A percentile compares a stretch with the other conserved stretches of the same genome.
Evolutionary conservation across 2,113 vertebrate genomes (phyloP).

Genomic region (Entomyzon cyanotis): DNA sequence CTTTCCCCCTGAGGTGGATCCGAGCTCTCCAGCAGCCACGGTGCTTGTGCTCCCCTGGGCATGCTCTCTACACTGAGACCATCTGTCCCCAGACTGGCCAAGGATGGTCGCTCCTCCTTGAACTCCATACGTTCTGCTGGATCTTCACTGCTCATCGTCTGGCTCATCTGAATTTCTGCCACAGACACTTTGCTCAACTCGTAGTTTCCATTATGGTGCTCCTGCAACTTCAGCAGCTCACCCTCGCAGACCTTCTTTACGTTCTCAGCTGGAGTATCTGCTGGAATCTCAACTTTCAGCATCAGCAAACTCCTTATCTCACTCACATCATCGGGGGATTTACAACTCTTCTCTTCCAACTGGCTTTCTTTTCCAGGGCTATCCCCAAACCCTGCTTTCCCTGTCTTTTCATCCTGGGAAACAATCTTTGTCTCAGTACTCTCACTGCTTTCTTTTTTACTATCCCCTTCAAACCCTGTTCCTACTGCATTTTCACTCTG

Average conservation of each 20-base stretch:
- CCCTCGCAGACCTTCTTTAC: background rate
- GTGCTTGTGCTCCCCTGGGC: background rate
- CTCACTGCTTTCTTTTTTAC: background rate
- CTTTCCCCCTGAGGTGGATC: background rate
- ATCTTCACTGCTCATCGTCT: background rate
- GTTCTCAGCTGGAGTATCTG: background rate
- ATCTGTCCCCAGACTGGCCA: background rate
- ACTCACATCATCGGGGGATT: conserved; percentile 46
- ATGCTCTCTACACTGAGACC: background rate
- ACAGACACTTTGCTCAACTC: background rate
- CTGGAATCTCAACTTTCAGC: conserved; percentile 38
- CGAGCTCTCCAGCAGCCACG: background rate
- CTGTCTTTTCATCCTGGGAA: background rate
- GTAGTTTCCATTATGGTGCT: background rate
- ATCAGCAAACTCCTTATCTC: conserved; percentile 71
- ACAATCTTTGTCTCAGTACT: background rate
- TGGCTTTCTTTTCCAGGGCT: background rate
- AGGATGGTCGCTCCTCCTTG: background rate
- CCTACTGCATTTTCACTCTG: background rate
- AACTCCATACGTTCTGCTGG: background rate
- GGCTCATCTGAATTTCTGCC: background rate
- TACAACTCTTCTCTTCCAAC: background rate
- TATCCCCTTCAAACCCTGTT: background rate
- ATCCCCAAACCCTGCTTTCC: background rate
- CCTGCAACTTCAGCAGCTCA: conserved; percentile 9